Conservation (phyloP, 2,888 invertebrate genomes). For the Malachius bipustulatus region DNA sequence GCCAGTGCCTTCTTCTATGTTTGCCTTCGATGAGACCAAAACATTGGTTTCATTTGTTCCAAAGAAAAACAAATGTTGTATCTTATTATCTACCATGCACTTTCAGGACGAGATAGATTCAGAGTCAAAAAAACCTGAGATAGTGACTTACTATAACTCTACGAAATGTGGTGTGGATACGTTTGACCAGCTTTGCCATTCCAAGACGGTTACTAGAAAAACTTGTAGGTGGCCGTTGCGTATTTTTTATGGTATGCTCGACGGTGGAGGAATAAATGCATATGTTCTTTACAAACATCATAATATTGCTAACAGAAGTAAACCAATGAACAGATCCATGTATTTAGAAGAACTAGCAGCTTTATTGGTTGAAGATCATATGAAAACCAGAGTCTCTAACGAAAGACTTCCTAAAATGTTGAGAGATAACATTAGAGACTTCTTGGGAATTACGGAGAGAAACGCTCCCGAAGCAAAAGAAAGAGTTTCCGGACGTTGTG, state of each 20-base stretch:
- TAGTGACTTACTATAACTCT: slow-evolving; percentile 5
- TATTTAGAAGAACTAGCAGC: slow-evolving; percentile 7
- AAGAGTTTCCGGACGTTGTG: no score
- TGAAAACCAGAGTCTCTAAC: slow-evolving; percentile 8
- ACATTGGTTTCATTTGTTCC: slow-evolving; percentile 4
- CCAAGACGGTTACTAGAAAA: slow-evolving; percentile 8
- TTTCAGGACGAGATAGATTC: no score
- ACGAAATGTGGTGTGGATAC: no score
- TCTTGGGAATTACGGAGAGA: no score
- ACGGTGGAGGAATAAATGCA: slow-evolving; percentile 9
- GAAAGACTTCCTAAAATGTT: slow-evolving; percentile 8
- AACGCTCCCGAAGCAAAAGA: no score
- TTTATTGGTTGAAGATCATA: slow-evolving; percentile 7
- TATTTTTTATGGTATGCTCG: slow-evolving; percentile 10
- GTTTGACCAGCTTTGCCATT: slow-evolving; percentile 8
- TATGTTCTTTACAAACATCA: slow-evolving; percentile 9
- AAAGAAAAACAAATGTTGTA: slow-evolving; percentile 1
- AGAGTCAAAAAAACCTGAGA: slow-evolving; percentile 4
- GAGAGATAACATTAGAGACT: slow-evolving; percentile 5
- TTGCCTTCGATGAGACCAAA: no score
- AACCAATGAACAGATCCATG: slow-evolving; percentile 4
- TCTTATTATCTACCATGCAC: slow-evolving; percentile 7
- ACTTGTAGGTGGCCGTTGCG: slow-evolving; percentile 10
- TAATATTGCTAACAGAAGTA: background rate
- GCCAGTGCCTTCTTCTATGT: slow-evolving; percentile 4